A percentile compares a stretch with the other conserved stretches of the same genome.
These are phyloP conservation scores for Pseudomyrmex gracilis DNA, from an alignment of 1,140 invertebrate species.

Conservation along the genomic window DNA sequence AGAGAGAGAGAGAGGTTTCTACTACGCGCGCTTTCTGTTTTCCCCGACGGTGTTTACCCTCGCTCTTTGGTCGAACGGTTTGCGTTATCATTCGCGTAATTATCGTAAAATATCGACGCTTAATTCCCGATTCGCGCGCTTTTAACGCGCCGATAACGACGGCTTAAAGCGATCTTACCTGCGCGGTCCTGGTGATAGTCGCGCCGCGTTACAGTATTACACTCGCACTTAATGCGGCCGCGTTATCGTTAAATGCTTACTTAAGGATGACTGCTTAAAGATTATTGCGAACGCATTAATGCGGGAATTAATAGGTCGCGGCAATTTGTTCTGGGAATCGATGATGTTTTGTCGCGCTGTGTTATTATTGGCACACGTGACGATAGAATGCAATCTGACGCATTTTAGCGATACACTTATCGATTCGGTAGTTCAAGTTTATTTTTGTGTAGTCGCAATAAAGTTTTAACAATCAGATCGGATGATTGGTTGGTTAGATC, in stretches of 20 bases:
- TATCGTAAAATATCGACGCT: constrained; percentile 46
- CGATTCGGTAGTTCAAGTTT: too few relatives aligned
- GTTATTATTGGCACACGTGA: neutral
- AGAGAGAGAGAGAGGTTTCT: neutral
- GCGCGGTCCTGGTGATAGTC: neutral
- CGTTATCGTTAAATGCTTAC: constrained; percentile 47
- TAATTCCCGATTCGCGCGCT: constrained; percentile 8
- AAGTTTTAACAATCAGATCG: neutral
- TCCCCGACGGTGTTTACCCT: neutral
- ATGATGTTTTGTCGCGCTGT: neutral
- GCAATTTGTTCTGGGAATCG: neutral
- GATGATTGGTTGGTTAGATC: constrained; percentile 5
- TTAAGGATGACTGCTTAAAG: constrained; percentile 45
- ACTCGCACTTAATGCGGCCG: constrained; percentile 22
- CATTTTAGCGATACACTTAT: too few relatives aligned
- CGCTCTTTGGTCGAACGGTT: constrained; percentile 29
- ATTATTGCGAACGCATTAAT: constrained; percentile 30
- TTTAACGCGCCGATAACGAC: constrained; percentile 29
- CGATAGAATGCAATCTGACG: too few relatives aligned
- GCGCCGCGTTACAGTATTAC: constrained; percentile 39
- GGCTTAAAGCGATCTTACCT: constrained; percentile 34
- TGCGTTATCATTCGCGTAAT: constrained; percentile 47
- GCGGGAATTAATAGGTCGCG: constrained; percentile 30
- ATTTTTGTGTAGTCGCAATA: neutral
- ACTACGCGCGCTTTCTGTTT: neutral